Base-by-base conservation (phyloP, 2,797 vertebrate species). In the Aplochiton taeniatus region DNA sequence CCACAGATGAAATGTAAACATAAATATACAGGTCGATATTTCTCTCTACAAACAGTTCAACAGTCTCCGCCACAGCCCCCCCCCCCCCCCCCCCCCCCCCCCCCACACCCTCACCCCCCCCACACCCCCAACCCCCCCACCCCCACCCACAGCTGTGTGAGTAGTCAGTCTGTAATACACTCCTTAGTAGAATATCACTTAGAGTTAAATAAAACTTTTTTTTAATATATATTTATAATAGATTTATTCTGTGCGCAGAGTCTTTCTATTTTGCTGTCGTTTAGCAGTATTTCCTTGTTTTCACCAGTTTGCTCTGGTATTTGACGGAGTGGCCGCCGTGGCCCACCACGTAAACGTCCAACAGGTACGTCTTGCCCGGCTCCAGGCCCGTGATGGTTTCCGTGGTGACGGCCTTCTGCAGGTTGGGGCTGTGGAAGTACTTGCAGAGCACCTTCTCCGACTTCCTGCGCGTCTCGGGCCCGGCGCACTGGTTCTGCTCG, bases 241-340 rank as follows among this genome's bases (percentile, higher is more conserved):
- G 89, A 92, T 91, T 92, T 93, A 84, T 92, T 91, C 83, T 93
- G 84, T 92, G 73, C n/a, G n/a, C 77, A 81, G 79, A 89, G 91
- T 84, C 85, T 93, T 92, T 31, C 6, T 6, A 3, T 31, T 31
- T 31, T 31, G 31, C 6, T 31, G 31, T 31, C 6, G 31, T 31
- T 91, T 98, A 98, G 88, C 98, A 99, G 89, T 96, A 94, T 86
- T 96, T 98, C 88, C 97, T 94, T 58, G 96, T 99, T 94, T 98
- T 99, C 86, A 99, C 95, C 65, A 99, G 82, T 94, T 99, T 99
- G 90, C 95, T 96, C 94, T 98, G 96, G 86, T 99, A 99, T 88
- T 94, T 98, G 77, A 98, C 96, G 0, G 97, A 96, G 85, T 99
- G 96, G 2, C 97, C 95, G 0, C 95, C 94, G 0, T 98, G 96